phyloP scores from a whole-genome alignment of 2,113 vertebrate genomes.

The Brachypodius melanocephalos region DNA sequence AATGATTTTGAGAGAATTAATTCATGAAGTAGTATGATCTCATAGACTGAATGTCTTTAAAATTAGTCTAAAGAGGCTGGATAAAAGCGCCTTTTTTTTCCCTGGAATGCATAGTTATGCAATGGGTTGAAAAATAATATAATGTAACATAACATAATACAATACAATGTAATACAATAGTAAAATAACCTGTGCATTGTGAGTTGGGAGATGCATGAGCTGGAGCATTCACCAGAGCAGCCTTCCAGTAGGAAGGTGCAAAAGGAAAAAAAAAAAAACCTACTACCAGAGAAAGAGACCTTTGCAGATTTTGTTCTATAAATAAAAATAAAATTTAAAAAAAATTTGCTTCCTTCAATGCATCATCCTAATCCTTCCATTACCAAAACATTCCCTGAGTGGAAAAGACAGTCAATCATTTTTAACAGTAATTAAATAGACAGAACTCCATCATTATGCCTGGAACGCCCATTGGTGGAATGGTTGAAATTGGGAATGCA shows the following conservation, averaged over 20 bases:
- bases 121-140: not conserved
- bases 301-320: not conserved
- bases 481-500: rapidly evolving
- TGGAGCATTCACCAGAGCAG: slow-evolving; percentile 13
- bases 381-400: not conserved
- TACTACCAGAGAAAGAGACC: not conserved
- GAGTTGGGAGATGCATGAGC: not conserved
- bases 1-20: not conserved
- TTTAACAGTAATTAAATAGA: not conserved
- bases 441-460: not conserved
- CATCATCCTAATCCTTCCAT: not conserved
- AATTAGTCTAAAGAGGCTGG: not conserved
- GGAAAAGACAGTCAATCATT: not conserved
- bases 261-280: not conserved
- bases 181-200: not conserved
- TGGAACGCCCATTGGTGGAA: not conserved
- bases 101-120: not conserved
- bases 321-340: not conserved
- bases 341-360: not conserved
- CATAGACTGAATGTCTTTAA: not conserved
- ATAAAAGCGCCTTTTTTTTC: not conserved
- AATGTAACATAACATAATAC: rapidly evolving
- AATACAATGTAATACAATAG: not conserved
- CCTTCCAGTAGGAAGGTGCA: slow-evolving; percentile 18
- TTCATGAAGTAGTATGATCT: not conserved